Evolutionary conservation across 2,113 vertebrate genomes (phyloP).

Genomic region (Notechis scutatus): DNA sequence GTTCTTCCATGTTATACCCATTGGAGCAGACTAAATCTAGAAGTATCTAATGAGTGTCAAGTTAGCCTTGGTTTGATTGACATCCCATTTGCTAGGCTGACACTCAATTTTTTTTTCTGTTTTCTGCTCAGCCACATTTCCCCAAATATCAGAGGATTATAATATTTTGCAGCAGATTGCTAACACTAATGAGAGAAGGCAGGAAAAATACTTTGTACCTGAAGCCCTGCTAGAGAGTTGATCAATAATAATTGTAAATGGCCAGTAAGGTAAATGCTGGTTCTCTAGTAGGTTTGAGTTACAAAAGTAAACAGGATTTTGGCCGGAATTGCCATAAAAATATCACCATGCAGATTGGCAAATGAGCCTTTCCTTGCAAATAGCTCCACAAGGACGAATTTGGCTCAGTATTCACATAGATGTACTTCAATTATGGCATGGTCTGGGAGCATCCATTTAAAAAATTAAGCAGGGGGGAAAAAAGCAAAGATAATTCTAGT

Average conservation of each 20-base stretch:
- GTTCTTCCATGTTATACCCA: neutral
- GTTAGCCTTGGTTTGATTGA: neutral
- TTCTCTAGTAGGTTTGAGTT: neutral
- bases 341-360: conserved; percentile 6
- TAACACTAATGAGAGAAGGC: neutral
- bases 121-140: neutral
- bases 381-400: conserved; percentile 11
- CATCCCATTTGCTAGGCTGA: neutral
- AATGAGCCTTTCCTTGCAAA: conserved; percentile 13
- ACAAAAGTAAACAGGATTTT: conserved; percentile 2
- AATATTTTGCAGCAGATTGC: neutral
- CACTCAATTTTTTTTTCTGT: neutral
- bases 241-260: conserved; percentile 14
- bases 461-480: neutral
- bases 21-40: neutral
- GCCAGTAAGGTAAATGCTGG: conserved; percentile 18
- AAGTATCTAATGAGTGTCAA: neutral
- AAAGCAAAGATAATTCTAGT: neutral
- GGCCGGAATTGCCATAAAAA: conserved; percentile 8
- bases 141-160: neutral
- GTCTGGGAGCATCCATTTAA: neutral
- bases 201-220: neutral
- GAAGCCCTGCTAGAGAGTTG: neutral
- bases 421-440: neutral
- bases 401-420: neutral